A percentile compares a stretch with the other conserved stretches of the same genome.
phyloP scores from a whole-genome alignment of 2,797 vertebrate species.

The Vultur gryphus region DNA sequence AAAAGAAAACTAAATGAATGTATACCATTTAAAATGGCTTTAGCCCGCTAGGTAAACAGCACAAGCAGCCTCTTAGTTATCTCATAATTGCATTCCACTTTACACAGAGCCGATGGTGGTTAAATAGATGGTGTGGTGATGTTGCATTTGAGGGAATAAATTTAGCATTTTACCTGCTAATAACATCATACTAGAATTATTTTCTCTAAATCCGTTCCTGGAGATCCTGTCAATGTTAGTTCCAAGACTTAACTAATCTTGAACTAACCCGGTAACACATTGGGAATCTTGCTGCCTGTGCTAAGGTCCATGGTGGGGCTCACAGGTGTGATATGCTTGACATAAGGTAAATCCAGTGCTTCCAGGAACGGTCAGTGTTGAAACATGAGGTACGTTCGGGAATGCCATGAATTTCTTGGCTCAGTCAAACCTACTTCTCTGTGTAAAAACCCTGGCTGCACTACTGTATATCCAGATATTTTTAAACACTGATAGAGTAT shows the following conservation, averaged over 20 bases:
- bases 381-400: neutral
- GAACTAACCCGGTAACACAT: neutral
- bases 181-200: neutral
- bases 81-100: neutral
- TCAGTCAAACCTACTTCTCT: neutral
- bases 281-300: neutral
- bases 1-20: neutral
- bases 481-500: neutral
- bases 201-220: neutral
- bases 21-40: neutral
- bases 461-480: neutral
- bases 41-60: neutral
- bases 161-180: neutral
- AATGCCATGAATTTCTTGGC: neutral
- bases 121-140: neutral
- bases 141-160: neutral
- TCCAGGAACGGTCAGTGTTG: neutral
- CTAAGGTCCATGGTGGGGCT: neutral
- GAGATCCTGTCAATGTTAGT: neutral
- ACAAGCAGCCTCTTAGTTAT: neutral
- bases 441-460: neutral
- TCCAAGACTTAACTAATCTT: neutral
- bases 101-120: neutral
- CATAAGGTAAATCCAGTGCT: neutral
- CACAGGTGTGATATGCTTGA: neutral